phyloP scores from a whole-genome alignment of 2,888 invertebrate species.

The Oscheius sp. region DNA sequence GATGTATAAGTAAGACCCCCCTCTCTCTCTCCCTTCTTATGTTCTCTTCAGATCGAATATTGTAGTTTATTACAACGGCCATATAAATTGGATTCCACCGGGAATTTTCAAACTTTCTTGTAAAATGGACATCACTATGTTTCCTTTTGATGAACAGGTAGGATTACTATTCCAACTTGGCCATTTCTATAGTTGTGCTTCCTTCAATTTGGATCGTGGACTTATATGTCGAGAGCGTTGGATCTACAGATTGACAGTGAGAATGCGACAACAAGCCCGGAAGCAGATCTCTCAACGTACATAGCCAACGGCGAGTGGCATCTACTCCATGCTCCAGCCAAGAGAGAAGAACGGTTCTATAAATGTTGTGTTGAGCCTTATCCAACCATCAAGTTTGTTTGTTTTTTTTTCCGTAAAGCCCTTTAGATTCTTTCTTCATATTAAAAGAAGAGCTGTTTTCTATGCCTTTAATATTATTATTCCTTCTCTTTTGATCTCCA shows the following conservation, averaged over 20 bases:
- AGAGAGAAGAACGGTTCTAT: constrained; percentile 71
- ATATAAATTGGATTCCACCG: constrained; percentile 63
- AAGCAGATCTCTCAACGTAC: constrained; percentile 58
- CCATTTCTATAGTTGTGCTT: constrained; percentile 36
- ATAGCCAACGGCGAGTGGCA: constrained; percentile 62
- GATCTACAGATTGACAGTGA: constrained; percentile 77
- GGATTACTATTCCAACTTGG: constrained; percentile 26
- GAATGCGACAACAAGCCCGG: constrained; percentile 32
- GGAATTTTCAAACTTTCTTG: constrained; percentile 57
- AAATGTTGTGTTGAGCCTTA: constrained; percentile 84
- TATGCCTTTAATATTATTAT: constrained; percentile 61
- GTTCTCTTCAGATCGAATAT: too few species aligned
- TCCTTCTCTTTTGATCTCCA: constrained; percentile 64
- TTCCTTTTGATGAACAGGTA: constrained; percentile 58
- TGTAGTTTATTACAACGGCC: constrained; percentile 56
- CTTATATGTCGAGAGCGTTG: constrained; percentile 87
- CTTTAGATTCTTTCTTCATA: constrained; percentile 44
- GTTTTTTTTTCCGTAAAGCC: background rate
- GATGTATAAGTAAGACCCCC: constrained; percentile 56
- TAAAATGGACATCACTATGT: constrained; percentile 59
- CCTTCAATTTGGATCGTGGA: constrained; percentile 91
- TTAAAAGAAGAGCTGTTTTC: constrained; percentile 52
- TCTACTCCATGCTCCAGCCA: constrained; percentile 65
- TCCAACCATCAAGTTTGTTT: constrained; percentile 72
- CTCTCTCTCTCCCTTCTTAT: too few species aligned